Evolutionary conservation across 30 jellyfish, hydroid and myxozoan species (phyloP), one percentile per base, ranked within the genome.

Genomic region (Cassiopea xamachana): DNA sequence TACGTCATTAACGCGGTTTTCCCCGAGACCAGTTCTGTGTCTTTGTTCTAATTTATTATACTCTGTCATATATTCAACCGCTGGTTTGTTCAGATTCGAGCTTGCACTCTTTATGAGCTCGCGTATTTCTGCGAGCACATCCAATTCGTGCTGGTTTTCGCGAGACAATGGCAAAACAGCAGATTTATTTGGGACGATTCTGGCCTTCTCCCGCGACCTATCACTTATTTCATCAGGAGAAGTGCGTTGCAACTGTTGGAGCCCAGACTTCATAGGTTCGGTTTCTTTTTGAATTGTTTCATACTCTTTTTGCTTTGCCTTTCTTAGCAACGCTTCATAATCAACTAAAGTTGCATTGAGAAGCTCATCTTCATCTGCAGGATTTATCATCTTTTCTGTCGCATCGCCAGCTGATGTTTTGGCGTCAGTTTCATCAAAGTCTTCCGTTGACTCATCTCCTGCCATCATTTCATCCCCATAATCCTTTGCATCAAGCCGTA

Each of bases 21-120:
- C 94, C 72, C 94, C 94, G 50, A 87, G 86, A 46, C 94, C 94
- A 60, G 80, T 87, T 77, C 89, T 60, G 68, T 87, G 94, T 14
- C 94, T 67, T 78, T 87, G 94, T 69, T 87, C 89, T 15, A 77
- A 48, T 47, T 69, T 49, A 49, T 69, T 87, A 84, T 70, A 46
- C 60, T 75, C 51, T 5, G 27, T 61, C 74, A 64, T 75, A 19
- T 67, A 87, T 5, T 69, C 84, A 51, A 70, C 16, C 2, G 89
- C 62, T 50, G 94, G 89, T 27, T 55, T 48, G 72, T 85, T 71
- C 44, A 87, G 49, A 87, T 87, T 87, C 19, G 89, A 80, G 49
- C 94, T 87, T 13, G 94, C 89, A 49, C 89, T 87, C 68, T 87
- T 87, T 39, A 87, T 87, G 12, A 87, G 84, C 69, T 87, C 94